phyloP scores from a whole-genome alignment of 2,888 invertebrate genomes.

The Laspeyria flexula region DNA sequence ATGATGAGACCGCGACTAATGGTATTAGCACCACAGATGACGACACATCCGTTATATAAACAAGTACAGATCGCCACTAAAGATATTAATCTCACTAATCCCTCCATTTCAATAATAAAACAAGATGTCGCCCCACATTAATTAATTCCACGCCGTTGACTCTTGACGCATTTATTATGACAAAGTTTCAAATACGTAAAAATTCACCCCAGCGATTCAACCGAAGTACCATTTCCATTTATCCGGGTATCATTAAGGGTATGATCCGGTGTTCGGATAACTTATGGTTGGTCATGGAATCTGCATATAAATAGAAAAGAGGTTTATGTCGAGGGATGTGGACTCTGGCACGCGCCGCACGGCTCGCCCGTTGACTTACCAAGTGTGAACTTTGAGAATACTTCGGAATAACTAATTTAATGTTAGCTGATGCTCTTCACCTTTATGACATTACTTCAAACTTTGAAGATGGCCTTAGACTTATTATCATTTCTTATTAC shows the following conservation, averaged over 20 bases:
- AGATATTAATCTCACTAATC: conserved; percentile 67
- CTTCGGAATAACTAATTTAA: conserved; percentile 37
- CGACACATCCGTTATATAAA: conserved; percentile 15
- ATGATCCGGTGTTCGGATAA: conserved; percentile 83
- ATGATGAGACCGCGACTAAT: neutral
- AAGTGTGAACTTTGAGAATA: conserved; percentile 26
- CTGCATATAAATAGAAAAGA: conserved; percentile 85
- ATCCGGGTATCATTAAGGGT: conserved; percentile 78
- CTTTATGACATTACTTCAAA: conserved; percentile 19
- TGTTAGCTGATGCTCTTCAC: conserved; percentile 19
- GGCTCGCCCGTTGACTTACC: conserved; percentile 18
- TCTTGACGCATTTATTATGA: conserved; percentile 59
- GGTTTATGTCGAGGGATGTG: conserved; percentile 60
- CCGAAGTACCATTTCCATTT: conserved; percentile 71
- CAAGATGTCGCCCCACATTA: conserved; percentile 75
- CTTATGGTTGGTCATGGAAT: conserved; percentile 82
- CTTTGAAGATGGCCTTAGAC: conserved; percentile 23
- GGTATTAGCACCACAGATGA: conserved; percentile 1
- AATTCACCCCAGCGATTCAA: conserved; percentile 58
- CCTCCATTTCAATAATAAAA: conserved; percentile 73
- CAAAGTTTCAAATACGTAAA: conserved; percentile 62
- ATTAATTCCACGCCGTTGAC: conserved; percentile 78
- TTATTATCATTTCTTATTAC: conserved; percentile 7
- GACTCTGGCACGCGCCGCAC: conserved; percentile 23
- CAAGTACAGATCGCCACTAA: conserved; percentile 40